phyloP scores from a whole-genome alignment of 2,888 invertebrate species.

The Troides oblongomaculatus region DNA sequence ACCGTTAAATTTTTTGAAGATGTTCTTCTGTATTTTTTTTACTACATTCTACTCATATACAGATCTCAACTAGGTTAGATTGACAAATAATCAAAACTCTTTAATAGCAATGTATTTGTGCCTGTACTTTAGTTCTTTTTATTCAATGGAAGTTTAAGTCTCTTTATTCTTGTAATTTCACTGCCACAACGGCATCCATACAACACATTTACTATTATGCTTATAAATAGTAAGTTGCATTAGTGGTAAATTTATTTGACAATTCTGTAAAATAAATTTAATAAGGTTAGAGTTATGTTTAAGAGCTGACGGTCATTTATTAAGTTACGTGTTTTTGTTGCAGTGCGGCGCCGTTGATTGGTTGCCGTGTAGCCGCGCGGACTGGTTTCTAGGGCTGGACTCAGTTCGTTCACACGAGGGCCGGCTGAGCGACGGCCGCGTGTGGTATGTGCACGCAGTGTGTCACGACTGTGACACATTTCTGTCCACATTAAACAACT shows the following conservation, averaged over 20 bases:
- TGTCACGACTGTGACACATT: slow-evolving; percentile 51
- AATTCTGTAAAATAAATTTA: neutral
- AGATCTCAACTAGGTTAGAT: too few relatives aligned
- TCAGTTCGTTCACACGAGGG: slow-evolving; percentile 46
- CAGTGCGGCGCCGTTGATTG: slow-evolving; percentile 40
- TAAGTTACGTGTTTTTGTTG: slow-evolving; percentile 40
- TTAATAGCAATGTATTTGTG: too few relatives aligned
- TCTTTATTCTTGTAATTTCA: too few relatives aligned
- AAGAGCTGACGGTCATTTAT: neutral
- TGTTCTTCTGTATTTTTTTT: too few relatives aligned
- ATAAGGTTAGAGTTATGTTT: neutral
- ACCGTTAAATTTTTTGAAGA: neutral
- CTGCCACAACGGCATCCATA: neutral
- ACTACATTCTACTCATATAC: too few relatives aligned
- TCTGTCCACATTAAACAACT: slow-evolving; percentile 44
- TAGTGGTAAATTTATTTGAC: neutral
- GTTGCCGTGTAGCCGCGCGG: slow-evolving; percentile 32
- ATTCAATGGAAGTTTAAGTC: too few relatives aligned
- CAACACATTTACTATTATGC: neutral
- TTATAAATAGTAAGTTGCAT: neutral
- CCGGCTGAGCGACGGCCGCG: slow-evolving; percentile 45
- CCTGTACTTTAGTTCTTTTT: too few relatives aligned
- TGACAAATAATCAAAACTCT: too few relatives aligned
- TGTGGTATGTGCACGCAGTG: slow-evolving; percentile 53
- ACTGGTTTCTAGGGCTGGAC: slow-evolving; percentile 30